These are phyloP conservation scores for Mormyrus proboscirostris DNA, from an alignment of 2,797 vertebrate genomes.

Conservation along the genomic window DNA sequence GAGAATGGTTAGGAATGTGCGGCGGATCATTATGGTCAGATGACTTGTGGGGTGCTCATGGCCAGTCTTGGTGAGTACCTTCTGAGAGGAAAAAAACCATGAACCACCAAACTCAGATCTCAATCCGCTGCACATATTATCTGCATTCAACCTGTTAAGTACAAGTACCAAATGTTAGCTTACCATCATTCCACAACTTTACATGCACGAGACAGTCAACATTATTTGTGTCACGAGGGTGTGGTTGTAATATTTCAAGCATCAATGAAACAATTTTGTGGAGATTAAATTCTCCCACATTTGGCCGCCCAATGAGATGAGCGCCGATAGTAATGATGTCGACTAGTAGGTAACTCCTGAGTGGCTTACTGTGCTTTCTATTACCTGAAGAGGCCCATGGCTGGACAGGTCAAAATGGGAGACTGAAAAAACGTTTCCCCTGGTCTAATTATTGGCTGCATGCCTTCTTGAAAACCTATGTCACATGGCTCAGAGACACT, in stretches of 20 bases:
- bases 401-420: not conserved
- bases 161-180: not conserved
- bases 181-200: not conserved
- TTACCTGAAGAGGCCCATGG: not conserved
- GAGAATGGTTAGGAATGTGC: not conserved
- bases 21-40: not conserved
- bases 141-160: not conserved
- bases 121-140: not conserved
- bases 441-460: not conserved
- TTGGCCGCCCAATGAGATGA: not conserved
- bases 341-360: not conserved
- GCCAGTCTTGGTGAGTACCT: not conserved
- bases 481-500: not conserved
- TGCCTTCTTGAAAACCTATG: not conserved
- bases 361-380: not conserved
- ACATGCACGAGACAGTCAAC: not conserved
- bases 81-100: not conserved
- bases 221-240: not conserved
- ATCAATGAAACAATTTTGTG: not conserved
- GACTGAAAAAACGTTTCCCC: not conserved
- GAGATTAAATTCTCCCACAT: not conserved
- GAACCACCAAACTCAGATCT: not conserved
- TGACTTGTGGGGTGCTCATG: not conserved
- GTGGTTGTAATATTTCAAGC: not conserved
- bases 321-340: not conserved